Evolutionary conservation across 1,140 invertebrate species (phyloP), one percentile per base, ranked within the genome.

Genomic region (Zaprionus kolodkinae): DNA sequence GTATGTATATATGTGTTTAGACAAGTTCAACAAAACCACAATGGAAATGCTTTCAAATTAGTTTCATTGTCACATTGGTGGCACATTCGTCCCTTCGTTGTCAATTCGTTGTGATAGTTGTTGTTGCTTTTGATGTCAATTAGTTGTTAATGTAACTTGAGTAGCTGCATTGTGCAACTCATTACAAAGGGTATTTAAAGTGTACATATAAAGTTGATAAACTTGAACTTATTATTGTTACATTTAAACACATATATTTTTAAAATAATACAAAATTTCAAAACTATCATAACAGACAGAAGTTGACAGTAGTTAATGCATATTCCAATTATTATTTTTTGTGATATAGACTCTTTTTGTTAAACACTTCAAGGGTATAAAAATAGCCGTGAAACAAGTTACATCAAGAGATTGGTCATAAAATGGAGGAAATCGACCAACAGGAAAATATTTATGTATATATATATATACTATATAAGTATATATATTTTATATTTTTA

Each of bases 121-220:
- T n/a, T 21, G 35, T 21, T 65, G 64, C 38, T 59, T 30, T 35
- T 67, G 65, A 33, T 67, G n/a, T 35, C 40, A 66, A 57, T 65
- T 15, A 59, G 61, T 64, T 64, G 48, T 65, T 66, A 35, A 45
- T 71, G 61, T 55, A 65, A 65, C 63, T 56, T 40, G 50, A 65
- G 52, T 65, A 25, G 35, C 36, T n/a, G 15, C 15, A 64, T 64
- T 64, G 61, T 64, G 48, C 61, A 64, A 54, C 17, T 25, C 40
- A 30, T 65, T 55, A 55, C 50, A 65, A 65, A 55, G 50, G 52
- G 36, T 65, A 55, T 55, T 33, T 55, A 12, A 60, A 43, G 12
- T 40, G 21, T 43, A 30, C 2, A 30, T 30, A 30, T 30, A 30
- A 30, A 60, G 35, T 54, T 30, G 27, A 50, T n/a, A 25, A 1